Evolutionary conservation across 2,113 vertebrate species (phyloP).

Genomic region (Noctilio leporinus): DNA sequence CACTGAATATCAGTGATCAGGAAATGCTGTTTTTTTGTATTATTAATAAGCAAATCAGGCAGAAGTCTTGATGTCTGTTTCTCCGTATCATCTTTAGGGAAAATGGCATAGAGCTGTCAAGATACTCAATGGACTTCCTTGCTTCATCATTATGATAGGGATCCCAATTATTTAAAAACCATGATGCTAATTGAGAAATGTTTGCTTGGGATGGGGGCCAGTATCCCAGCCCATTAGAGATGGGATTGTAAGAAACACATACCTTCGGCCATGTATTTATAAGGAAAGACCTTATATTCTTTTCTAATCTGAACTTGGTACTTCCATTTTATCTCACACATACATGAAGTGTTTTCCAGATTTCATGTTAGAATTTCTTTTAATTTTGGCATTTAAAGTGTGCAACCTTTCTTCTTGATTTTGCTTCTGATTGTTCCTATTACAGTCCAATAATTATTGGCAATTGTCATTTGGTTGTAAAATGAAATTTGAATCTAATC

Average conservation of each 20-base stretch:
- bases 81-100: not conserved
- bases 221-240: not conserved
- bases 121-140: not conserved
- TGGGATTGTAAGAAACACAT: not conserved
- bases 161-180: not conserved
- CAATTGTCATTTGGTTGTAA: conserved; percentile 49
- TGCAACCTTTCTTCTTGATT: not conserved
- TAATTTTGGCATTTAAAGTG: not conserved
- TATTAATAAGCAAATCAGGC: not conserved
- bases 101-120: not conserved
- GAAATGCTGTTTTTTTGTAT: not conserved
- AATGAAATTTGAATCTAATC: conserved; percentile 45
- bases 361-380: not conserved
- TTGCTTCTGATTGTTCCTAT: conserved; percentile 8
- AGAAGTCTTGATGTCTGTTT: not conserved
- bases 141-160: not conserved
- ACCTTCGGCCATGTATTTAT: not conserved
- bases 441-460: conserved; percentile 43
- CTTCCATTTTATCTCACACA: not conserved
- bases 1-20: too few species aligned
- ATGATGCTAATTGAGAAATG: not conserved
- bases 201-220: rapidly evolving
- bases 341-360: not conserved
- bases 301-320: not conserved
- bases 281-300: not conserved